Evolutionary conservation across 2,113 vertebrate species (phyloP), one percentile per base, ranked within the genome.

Genomic region (Oreotragus oreotragus): DNA sequence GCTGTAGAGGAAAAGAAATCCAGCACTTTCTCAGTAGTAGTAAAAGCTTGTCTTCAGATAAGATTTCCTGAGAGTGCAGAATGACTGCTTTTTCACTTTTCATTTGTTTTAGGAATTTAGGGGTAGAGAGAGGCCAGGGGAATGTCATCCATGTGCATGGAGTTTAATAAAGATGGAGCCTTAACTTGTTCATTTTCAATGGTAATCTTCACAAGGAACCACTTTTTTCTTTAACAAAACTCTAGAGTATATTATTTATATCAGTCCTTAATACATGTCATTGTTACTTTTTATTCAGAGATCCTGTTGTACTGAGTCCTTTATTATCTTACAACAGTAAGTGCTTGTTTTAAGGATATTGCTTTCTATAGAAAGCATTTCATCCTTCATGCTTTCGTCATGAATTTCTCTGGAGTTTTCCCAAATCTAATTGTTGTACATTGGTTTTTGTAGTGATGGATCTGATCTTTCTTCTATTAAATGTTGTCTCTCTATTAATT

Each of bases 21-120:
- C 33, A 83, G 66, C 36, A 45, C 64, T 94, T 94, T 77, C 88
- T 94, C 43, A 21, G 25, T 66, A 49, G 73, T 15, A 55, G 73
- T 88, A 81, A 97, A 92, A 94, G 49, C n/a, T 36, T 57, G 55
- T 88, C 77, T 84, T 96, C 36, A 64, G 76, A 80, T 92, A 84
- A 95, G 81, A 70, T 92, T 97, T 97, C 88, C 86, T 87, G 30
- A 1, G 15, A 60, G 62, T 36, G 10, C 60, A 76, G 62, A 80
- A 28, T 39, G 64, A 84, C 89, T 84, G 49, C 16, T 91, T 96
- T 96, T 91, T 92, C 60, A 30, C 70, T 81, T 97, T 92, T 94
- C 89, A 77, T 97, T 96, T 96, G 57, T 76, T 96, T 47, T 88
- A 96, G 87, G 57, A 79, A 95, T 92, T 96, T 81, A 77, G 36